Base-by-base conservation (phyloP, 2,113 vertebrate species). In the Sapayoa aenigma region DNA sequence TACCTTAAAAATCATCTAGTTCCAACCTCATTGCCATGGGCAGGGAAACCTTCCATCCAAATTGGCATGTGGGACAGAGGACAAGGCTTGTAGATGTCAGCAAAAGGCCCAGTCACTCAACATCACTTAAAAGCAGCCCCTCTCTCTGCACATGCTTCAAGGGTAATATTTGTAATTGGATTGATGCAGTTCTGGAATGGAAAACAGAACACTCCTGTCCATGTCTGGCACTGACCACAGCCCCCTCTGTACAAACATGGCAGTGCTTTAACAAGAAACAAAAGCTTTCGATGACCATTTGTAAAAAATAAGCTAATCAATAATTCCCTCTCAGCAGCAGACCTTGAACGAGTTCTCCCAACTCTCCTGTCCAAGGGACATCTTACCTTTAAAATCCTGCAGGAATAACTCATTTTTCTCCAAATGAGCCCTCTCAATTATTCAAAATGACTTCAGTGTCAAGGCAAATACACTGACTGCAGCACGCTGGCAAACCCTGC, bases 241-340 rank as follows among this genome's bases (percentile, higher is more conserved):
- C 42, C n/a, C 37, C 58, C 25, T 35, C 35, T 39, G 52, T 71
- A 24, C 52, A 49, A 50, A 27, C 62, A 52, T 11, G 41, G 62
- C 1, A 1, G 27, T 15, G 58, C n/a, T 82, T 94, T 74, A 56
- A 68, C 71, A 73, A 72, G 46, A 87, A 80, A 24, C 59, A 82
- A 95, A 76, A 65, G 53, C 68, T 87, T 96, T 67, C 59, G 69
- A 79, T 56, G 72, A n/a, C 31, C 5, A 8, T 69, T 92, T 53
- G 62, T 75, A 33, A 66, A 81, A 93, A 76, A 49, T 12, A 87
- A 94, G 60, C 78, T 67, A 77, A 96, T 89, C 85, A 88, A 83
- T 93, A 87, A 89, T 47, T 93, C 55, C 27, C 39, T 83, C 59
- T 65, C 87, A 80, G 92, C 89, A 66, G 74, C 78, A 89, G 76